Conservation (phyloP, 2,113 vertebrate species). For the Asarcornis scutulata region DNA sequence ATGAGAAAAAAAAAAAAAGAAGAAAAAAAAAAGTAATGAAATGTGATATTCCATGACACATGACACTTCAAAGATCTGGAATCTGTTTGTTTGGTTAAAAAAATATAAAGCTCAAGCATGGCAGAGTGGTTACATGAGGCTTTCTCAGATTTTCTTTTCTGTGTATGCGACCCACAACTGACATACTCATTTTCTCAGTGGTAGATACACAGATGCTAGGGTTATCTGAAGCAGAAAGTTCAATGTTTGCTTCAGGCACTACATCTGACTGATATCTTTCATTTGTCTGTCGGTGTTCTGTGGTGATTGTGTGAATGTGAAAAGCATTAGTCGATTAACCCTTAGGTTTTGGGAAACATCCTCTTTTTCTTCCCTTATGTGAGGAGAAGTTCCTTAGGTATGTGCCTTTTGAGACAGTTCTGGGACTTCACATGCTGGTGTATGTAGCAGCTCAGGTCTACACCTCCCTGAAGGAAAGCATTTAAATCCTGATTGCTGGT, state of each 20-base stretch:
- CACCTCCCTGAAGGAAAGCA: neutral
- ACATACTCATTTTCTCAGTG: conserved; percentile 21
- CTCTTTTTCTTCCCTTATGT: neutral
- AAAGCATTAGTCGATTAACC: conserved; percentile 20
- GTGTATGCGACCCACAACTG: neutral
- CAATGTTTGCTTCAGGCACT: conserved; percentile 50
- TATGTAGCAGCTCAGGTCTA: neutral
- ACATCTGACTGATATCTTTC: conserved; percentile 62
- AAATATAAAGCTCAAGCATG: conserved; percentile 7
- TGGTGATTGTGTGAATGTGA: neutral
- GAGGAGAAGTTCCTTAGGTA: neutral
- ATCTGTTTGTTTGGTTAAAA: conserved; percentile 35
- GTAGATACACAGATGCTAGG: conserved; percentile 37
- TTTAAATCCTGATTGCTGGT: neutral
- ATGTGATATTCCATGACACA: neutral
- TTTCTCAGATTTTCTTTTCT: conserved; percentile 15
- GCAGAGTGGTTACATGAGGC: conserved; percentile 12
- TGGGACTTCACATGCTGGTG: neutral
- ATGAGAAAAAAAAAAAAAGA: neutral
- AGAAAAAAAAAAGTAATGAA: neutral
- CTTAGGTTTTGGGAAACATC: neutral
- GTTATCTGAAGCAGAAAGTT: conserved; percentile 59
- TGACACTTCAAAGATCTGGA: neutral
- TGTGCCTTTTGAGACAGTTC: neutral
- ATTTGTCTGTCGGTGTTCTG: conserved; percentile 21